These are phyloP conservation scores for Syrmaticus mikado DNA, from an alignment of 2,113 vertebrate species.

Conservation along the genomic window DNA sequence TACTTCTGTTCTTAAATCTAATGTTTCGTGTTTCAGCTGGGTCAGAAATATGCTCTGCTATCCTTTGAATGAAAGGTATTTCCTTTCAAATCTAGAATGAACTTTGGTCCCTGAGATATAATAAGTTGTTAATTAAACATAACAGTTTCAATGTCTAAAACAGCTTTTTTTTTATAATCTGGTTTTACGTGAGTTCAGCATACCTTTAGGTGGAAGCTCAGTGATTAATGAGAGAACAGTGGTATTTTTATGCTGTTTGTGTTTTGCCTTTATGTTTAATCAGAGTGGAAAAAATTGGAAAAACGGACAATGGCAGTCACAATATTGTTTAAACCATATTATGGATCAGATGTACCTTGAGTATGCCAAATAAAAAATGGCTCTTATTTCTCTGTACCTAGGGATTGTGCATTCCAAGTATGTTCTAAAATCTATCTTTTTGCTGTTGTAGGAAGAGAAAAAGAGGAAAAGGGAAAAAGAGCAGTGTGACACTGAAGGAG, in stretches of 20 bases:
- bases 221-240: not conserved
- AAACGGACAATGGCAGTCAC: not conserved
- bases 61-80: not conserved
- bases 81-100: not conserved
- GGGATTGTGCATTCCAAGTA: not conserved
- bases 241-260: not conserved
- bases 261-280: not conserved
- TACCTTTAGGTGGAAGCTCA: not conserved
- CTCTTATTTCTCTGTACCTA: not conserved
- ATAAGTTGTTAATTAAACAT: not conserved
- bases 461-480: constrained; percentile 93
- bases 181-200: not conserved
- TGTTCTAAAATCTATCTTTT: not conserved
- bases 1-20: not conserved
- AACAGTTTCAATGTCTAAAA: not conserved
- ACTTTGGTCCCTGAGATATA: not conserved
- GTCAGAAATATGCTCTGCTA: not conserved
- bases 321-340: not conserved
- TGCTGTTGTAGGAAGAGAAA: constrained; percentile 87
- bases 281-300: not conserved
- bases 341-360: not conserved
- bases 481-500: constrained; percentile 88
- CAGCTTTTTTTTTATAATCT: not conserved
- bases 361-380: not conserved
- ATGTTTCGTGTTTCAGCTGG: not conserved